Conservation (phyloP, 2,888 invertebrate genomes). For the Mylabris sibirica region DNA sequence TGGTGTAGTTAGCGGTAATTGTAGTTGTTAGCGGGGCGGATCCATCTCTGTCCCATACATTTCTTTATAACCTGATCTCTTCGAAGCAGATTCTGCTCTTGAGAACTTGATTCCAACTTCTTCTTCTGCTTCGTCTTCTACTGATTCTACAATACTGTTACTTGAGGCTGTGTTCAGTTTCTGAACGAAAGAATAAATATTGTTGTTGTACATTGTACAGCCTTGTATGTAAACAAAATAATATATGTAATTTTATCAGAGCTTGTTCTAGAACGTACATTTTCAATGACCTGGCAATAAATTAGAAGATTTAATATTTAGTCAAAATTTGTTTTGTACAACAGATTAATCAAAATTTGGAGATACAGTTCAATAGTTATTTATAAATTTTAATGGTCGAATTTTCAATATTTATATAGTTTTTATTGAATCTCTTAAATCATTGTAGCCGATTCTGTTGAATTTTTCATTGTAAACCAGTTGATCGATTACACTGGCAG, state of each 20-base stretch:
- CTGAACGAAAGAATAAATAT: conserved; percentile 31
- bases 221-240: conserved; percentile 36
- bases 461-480: background rate
- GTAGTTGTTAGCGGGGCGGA: conserved; percentile 56
- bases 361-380: background rate
- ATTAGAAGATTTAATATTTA: too few species aligned
- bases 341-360: background rate
- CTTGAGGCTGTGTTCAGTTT: conserved; percentile 6
- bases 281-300: conserved; percentile 21
- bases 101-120: conserved; percentile 12
- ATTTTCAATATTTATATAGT: background rate
- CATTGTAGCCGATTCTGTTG: background rate
- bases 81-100: conserved; percentile 35
- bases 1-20: conserved; percentile 55
- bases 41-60: conserved; percentile 40
- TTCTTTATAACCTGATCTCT: conserved; percentile 35
- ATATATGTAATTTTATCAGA: conserved; percentile 47
- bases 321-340: conserved; percentile 1
- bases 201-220: conserved; percentile 25
- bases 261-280: conserved; percentile 38
- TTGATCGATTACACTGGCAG: background rate
- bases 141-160: conserved; percentile 6
- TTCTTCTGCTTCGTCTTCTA: too few species aligned
- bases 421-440: background rate
- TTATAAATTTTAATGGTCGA: background rate